Conservation (phyloP, 1,140 invertebrate genomes). For the Nautilus pompilius region DNA sequence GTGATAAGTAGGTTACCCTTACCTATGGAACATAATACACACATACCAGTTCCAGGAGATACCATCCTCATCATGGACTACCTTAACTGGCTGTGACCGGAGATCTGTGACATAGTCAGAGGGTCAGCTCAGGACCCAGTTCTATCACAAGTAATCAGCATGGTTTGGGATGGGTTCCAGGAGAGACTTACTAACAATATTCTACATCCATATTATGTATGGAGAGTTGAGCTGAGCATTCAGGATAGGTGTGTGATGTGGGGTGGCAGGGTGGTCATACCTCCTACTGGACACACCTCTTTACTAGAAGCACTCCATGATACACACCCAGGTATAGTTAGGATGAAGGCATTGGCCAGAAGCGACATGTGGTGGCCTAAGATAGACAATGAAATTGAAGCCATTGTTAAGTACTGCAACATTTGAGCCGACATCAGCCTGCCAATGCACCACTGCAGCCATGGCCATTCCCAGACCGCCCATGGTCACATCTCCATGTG, state of each 20-base stretch:
- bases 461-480: constrained; percentile 18
- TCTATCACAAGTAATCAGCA: background rate
- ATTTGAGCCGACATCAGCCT: background rate
- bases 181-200: no score
- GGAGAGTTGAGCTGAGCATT: no score
- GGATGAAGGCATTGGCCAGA: constrained; percentile 60
- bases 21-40: no score
- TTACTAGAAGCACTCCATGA: no score
- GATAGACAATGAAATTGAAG: constrained; percentile 55
- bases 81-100: constrained; percentile 1
- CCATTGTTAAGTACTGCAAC: no score
- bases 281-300: constrained; percentile 42
- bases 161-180: no score
- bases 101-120: background rate
- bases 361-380: constrained; percentile 59
- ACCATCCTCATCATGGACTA: background rate
- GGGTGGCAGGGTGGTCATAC: constrained; percentile 25
- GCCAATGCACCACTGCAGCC: background rate
- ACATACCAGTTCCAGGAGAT: background rate
- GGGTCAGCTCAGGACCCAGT: background rate
- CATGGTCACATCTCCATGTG: constrained; percentile 23
- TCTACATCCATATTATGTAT: no score
- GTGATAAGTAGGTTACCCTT: no score
- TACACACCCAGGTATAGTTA: constrained; percentile 57
- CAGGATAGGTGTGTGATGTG: background rate